phyloP scores from a whole-genome alignment of 2,797 vertebrate species.

The Galaxias olidus region DNA sequence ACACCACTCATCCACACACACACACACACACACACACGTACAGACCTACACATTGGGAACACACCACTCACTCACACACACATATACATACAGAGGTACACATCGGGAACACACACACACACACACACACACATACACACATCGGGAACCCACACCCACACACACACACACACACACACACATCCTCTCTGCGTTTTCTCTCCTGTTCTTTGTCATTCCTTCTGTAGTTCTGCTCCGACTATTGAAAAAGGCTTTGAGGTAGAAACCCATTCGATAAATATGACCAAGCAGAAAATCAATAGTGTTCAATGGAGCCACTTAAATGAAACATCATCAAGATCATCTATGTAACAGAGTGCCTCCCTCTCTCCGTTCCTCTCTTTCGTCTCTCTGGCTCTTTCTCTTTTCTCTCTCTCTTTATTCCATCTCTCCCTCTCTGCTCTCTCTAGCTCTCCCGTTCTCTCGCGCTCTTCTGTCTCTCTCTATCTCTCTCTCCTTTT shows the following conservation, averaged over 20 bases:
- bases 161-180: background rate
- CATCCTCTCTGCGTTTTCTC: background rate
- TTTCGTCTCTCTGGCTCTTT: no score
- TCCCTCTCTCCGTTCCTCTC: background rate
- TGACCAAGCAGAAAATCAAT: conserved; percentile 8
- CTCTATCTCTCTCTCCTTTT: background rate
- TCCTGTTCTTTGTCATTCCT: background rate
- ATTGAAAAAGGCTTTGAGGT: background rate
- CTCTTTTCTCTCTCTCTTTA: background rate
- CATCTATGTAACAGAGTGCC: conserved; percentile 1
- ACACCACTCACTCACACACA: no score
- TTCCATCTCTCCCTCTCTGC: background rate
- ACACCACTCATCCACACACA: background rate
- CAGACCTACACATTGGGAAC: background rate
- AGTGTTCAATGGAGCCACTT: conserved; percentile 11
- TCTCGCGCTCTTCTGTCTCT: background rate
- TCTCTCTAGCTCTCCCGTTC: background rate
- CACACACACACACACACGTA: background rate
- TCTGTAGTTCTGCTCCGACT: background rate
- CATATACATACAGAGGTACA: no score
- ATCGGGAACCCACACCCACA: no score
- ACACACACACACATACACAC: background rate
- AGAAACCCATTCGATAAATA: conserved; percentile 14
- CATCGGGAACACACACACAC: background rate
- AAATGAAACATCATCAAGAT: conserved; percentile 13